Conservation (phyloP, 2,113 vertebrate species). For the Melanotaenia duboulayi region DNA sequence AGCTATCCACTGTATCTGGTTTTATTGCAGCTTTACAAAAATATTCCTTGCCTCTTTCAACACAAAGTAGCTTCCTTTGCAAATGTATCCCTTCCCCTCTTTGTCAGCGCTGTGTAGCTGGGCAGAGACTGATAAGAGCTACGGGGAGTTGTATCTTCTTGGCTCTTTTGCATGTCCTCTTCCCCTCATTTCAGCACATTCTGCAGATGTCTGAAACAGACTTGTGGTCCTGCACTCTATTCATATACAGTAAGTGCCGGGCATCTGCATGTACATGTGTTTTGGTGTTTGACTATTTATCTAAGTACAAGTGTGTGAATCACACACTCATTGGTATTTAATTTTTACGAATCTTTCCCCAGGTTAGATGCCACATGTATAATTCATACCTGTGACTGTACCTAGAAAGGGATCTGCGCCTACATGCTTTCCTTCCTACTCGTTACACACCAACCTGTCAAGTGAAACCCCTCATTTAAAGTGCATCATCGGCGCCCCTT, state of each 20-base stretch:
- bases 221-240: constrained; percentile 17
- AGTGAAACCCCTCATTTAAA: constrained; percentile 47
- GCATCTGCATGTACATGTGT: neutral
- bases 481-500: neutral
- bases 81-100: constrained; percentile 9
- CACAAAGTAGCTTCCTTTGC: constrained; percentile 11
- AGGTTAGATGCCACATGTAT: constrained; percentile 42
- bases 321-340: constrained; percentile 43
- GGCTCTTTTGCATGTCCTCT: constrained; percentile 22
- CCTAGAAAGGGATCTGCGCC: constrained; percentile 37
- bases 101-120: constrained; percentile 35
- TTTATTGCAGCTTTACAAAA: neutral
- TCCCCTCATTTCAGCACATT: constrained; percentile 31
- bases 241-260: neutral
- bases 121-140: constrained; percentile 47
- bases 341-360: constrained; percentile 45
- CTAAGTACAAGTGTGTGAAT: constrained; percentile 34
- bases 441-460: constrained; percentile 45
- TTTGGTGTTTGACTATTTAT: neutral
- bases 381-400: constrained; percentile 57
- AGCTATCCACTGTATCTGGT: neutral
- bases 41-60: constrained; percentile 8
- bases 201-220: constrained; percentile 40
- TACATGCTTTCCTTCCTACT: constrained; percentile 46
- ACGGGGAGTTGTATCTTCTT: constrained; percentile 36